These are phyloP conservation scores for Tipula helvola DNA, from an alignment of 2,888 invertebrate species.

Conservation along the genomic window DNA sequence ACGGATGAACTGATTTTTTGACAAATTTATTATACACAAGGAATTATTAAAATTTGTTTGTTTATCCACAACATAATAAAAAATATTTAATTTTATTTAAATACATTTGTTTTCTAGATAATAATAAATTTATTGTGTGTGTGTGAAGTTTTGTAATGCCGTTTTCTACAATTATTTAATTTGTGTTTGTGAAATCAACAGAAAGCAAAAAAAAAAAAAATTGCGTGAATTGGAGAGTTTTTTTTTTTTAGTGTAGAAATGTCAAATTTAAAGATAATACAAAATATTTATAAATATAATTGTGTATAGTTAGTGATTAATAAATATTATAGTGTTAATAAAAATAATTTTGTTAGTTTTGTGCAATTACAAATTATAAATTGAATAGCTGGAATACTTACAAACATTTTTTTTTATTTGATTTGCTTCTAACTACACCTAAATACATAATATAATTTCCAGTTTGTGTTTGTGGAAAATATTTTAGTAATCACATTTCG, in stretches of 20 bases:
- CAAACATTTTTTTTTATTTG: background rate
- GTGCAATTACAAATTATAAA: background rate
- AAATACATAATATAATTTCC: background rate
- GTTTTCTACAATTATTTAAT: background rate
- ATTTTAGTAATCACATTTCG: background rate
- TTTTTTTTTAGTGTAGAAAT: background rate
- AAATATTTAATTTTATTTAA: background rate
- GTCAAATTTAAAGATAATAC: background rate
- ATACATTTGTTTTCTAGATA: background rate
- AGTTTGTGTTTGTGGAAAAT: background rate
- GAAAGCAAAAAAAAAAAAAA: background rate
- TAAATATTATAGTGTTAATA: background rate
- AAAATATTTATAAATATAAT: background rate
- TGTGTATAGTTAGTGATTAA: background rate
- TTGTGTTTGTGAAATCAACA: background rate
- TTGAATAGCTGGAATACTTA: background rate
- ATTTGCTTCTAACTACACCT: background rate
- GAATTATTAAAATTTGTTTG: background rate
- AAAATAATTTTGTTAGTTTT: background rate
- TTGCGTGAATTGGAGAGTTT: background rate
- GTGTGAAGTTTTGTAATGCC: background rate
- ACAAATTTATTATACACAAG: background rate
- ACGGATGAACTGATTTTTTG: background rate
- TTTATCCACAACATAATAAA: background rate
- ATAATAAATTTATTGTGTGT: background rate